phyloP scores from a whole-genome alignment of 2,888 invertebrate genomes.

The Eudemis profundana region DNA sequence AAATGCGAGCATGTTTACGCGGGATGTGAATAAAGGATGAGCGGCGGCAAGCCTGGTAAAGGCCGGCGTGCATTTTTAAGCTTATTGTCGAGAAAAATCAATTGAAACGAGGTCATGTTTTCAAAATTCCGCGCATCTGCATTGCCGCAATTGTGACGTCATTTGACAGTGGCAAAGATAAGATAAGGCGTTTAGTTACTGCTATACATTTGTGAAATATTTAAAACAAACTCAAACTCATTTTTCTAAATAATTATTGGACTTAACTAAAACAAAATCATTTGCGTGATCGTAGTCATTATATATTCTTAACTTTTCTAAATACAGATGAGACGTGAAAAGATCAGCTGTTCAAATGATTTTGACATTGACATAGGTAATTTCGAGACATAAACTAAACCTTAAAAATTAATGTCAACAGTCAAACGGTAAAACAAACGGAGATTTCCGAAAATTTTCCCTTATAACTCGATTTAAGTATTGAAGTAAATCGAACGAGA shows the following conservation, averaged over 20 bases:
- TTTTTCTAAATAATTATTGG: neutral
- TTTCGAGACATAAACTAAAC: slow-evolving; percentile 3
- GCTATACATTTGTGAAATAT: neutral
- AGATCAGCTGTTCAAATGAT: neutral
- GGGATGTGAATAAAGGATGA: slow-evolving; percentile 19
- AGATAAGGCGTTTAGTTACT: slow-evolving; percentile 22
- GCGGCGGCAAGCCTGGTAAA: neutral
- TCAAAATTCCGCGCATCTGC: slow-evolving; percentile 68
- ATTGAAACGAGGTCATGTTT: slow-evolving; percentile 50
- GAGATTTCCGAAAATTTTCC: neutral
- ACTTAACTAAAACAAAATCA: no score
- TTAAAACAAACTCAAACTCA: no score
- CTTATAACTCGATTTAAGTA: neutral
- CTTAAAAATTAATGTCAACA: slow-evolving; percentile 15
- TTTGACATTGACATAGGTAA: neutral
- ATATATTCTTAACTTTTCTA: no score
- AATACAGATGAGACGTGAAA: no score
- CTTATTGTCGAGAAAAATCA: slow-evolving; percentile 49
- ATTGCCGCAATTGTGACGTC: slow-evolving; percentile 54
- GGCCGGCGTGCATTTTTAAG: slow-evolving; percentile 45
- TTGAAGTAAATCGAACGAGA: neutral
- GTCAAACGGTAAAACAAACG: slow-evolving; percentile 14
- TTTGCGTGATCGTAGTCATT: no score
- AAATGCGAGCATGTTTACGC: slow-evolving; percentile 4
- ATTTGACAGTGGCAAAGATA: slow-evolving; percentile 33